These are phyloP conservation scores for Crocallis elinguaria DNA, from an alignment of 2,888 invertebrate genomes.

Conservation along the genomic window DNA sequence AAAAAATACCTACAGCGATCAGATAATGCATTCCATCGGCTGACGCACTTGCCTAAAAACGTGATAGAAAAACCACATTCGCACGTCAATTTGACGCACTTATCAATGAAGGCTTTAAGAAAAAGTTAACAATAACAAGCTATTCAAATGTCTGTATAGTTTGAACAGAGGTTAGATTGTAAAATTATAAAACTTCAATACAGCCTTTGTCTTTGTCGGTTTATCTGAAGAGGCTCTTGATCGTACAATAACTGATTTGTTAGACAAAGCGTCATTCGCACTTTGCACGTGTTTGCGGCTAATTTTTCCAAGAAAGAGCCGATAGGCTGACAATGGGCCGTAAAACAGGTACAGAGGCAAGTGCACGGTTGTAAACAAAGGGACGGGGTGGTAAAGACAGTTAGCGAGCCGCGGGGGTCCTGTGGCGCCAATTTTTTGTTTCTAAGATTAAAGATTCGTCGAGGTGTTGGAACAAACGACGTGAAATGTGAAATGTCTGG, in stretches of 20 bases:
- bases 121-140: slow-evolving; percentile 3
- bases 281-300: slow-evolving; percentile 60
- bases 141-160: slow-evolving; percentile 11
- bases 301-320: slow-evolving; percentile 59
- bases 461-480: slow-evolving; percentile 79
- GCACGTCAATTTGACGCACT: slow-evolving; percentile 10
- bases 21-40: slow-evolving; percentile 26
- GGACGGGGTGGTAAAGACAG: slow-evolving; percentile 60
- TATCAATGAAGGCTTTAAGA: slow-evolving; percentile 1
- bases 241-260: slow-evolving; percentile 47
- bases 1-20: slow-evolving; percentile 29
- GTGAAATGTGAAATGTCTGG: slow-evolving; percentile 76
- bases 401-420: slow-evolving; percentile 59
- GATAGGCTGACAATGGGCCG: slow-evolving; percentile 51
- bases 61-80: slow-evolving; percentile 13
- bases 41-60: slow-evolving; percentile 22
- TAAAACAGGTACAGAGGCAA: slow-evolving; percentile 70
- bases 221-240: slow-evolving; percentile 48
- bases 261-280: slow-evolving; percentile 46
- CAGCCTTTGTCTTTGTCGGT: slow-evolving; percentile 36
- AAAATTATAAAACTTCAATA: slow-evolving; percentile 41
- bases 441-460: slow-evolving; percentile 58
- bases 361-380: slow-evolving; percentile 65
- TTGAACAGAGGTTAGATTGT: slow-evolving; percentile 26
- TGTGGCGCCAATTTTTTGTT: slow-evolving; percentile 78